Percentiles rank a stretch among this genome's conserved stretches.
phyloP scores from a whole-genome alignment of 1,140 invertebrate species.

The Drosophila trapezifrons region DNA sequence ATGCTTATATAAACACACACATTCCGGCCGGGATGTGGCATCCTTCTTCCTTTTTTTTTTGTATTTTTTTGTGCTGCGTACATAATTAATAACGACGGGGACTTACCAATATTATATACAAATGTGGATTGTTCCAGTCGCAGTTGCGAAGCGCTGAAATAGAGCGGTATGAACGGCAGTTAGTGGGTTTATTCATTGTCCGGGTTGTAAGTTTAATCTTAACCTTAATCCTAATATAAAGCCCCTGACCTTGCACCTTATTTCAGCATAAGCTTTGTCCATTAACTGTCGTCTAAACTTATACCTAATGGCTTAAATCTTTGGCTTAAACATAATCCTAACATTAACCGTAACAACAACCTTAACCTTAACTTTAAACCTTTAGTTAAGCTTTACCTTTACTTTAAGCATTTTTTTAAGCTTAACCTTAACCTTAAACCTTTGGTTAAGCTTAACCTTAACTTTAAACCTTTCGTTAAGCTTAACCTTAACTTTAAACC shows the following conservation, averaged over 20 bases:
- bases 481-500: background rate
- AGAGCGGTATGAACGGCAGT: background rate
- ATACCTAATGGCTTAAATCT: no score
- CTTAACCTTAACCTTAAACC: background rate
- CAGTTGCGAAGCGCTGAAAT: background rate
- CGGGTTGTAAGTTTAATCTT: no score
- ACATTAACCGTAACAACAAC: background rate
- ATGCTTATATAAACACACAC: conserved; percentile 8
- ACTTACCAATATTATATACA: conserved; percentile 46
- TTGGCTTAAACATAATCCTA: background rate
- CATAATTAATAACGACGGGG: conserved; percentile 62
- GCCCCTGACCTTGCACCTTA: no score
- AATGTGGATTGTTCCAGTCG: conserved; percentile 1
- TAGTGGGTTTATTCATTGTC: background rate
- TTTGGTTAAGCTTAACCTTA: background rate
- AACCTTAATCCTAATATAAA: no score
- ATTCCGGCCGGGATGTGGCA: conserved; percentile 13
- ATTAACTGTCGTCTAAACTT: background rate
- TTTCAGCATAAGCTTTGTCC: no score
- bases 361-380: background rate
- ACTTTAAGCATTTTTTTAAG: no score
- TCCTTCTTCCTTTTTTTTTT: background rate
- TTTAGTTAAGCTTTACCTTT: background rate
- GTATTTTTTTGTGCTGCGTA: conserved; percentile 13
- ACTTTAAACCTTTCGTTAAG: background rate